Percentiles rank a stretch among this genome's conserved stretches.
phyloP scores from a whole-genome alignment of 2,113 vertebrate species.

The Galbula dea region DNA sequence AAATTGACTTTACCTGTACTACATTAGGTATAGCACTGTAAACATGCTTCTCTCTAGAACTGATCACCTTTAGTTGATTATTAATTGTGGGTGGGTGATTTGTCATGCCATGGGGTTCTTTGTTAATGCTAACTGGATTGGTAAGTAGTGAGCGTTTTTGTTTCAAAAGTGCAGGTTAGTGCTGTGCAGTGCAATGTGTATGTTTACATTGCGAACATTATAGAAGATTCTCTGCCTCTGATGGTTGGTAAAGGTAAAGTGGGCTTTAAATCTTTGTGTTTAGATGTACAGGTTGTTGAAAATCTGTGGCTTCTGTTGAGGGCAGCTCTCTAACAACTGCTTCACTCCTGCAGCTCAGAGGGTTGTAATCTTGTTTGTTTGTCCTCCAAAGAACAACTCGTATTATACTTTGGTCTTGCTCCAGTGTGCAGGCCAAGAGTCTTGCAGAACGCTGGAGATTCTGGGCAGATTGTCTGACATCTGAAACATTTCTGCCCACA shows the following conservation, averaged over 20 bases:
- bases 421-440: background rate
- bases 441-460: background rate
- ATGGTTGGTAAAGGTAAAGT: background rate
- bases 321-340: background rate
- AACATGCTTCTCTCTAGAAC: background rate
- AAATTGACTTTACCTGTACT: background rate
- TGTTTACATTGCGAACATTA: background rate
- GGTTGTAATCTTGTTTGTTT: background rate
- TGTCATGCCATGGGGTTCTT: background rate
- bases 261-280: background rate
- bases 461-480: background rate
- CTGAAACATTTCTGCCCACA: background rate
- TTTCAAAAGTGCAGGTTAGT: background rate
- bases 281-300: background rate
- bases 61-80: background rate
- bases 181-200: background rate
- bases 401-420: background rate
- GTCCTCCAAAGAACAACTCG: background rate
- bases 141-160: constrained; percentile 8
- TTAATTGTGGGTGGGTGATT: background rate
- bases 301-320: background rate
- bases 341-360: background rate
- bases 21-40: background rate
- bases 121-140: background rate
- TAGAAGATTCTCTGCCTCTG: background rate